phyloP scores from a whole-genome alignment of 2,797 vertebrate genomes.

The Premnoplex brunnescens region DNA sequence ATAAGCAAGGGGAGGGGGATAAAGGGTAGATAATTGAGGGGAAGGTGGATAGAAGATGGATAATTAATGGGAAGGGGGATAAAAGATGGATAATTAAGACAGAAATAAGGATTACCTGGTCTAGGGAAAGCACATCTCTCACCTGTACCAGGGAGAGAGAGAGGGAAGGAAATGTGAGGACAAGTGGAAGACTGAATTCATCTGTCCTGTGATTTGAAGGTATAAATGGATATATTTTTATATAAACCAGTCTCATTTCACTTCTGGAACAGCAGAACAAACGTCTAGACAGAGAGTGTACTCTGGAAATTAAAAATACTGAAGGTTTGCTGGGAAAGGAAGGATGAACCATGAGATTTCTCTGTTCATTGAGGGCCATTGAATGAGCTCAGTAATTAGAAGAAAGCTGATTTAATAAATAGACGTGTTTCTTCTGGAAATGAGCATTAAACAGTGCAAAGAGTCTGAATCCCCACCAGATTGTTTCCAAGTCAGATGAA shows the following conservation, averaged over 20 bases:
- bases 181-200: background rate
- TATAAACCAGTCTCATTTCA: background rate
- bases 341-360: background rate
- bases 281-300: background rate
- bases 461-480: background rate
- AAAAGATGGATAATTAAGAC: background rate
- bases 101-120: background rate
- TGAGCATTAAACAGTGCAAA: background rate
- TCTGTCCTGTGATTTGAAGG: background rate
- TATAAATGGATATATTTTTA: background rate
- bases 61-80: background rate
- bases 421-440: background rate
- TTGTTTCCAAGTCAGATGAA: background rate
- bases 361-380: background rate
- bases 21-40: background rate
- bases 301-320: background rate
- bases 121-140: background rate
- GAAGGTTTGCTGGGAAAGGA: background rate
- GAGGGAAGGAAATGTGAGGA: background rate
- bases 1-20: no score
- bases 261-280: background rate
- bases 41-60: background rate
- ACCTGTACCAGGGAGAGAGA: background rate
- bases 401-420: background rate
- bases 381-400: background rate